Base-by-base conservation (phyloP, 2,888 invertebrate genomes). In the Synanthedon myopaeformis region DNA sequence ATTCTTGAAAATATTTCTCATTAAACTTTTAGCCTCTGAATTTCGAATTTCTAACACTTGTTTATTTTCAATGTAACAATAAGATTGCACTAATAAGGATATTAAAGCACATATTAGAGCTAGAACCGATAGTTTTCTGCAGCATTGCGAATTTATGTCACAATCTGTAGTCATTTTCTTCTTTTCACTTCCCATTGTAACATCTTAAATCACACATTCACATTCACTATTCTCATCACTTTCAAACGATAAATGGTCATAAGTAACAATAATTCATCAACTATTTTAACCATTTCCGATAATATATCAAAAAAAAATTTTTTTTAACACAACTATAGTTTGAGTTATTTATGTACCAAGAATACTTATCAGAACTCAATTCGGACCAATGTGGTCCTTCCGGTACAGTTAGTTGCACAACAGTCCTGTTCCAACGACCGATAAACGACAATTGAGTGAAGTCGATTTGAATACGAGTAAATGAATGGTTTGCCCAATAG, bases 341-440 rank as follows among this genome's bases (percentile, higher is more conserved):
- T 35, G 8, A 35, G 35, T 35, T 35, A 35, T 35, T 35, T 35
- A 10, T 35, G 35, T 35, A 35, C 2, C 35, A 35, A 35, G 35
- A 35, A 35, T 35, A 35, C 10, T 35, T 35, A 35, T 35, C 35
- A 35, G 35, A 35, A 35, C 35, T 35, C 79, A 79, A 80, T 84
- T 76, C 80, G 64, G 64, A 60, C 65, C 72, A 82, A 81, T 78
- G 64, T 76, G 74, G 67, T 60, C 66, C 81, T 84, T 87, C 87
- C 86, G 79, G 83, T 62, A 63, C 62, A 35, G 72, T 75, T 67
- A 65, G 68, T 84, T 82, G 78, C 81, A 74, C 84, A 84, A 79
- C 65, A 63, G 55, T 55, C 58, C 62, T 57, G 64, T 58, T 59
- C 74, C 72, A 82, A 84, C 82, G 81, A 78, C 61, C 62, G 57